Percentiles rank a stretch among this genome's conserved stretches.
Conservation (phyloP, 2,888 invertebrate species). For the Sepioteuthis lessoniana region DNA sequence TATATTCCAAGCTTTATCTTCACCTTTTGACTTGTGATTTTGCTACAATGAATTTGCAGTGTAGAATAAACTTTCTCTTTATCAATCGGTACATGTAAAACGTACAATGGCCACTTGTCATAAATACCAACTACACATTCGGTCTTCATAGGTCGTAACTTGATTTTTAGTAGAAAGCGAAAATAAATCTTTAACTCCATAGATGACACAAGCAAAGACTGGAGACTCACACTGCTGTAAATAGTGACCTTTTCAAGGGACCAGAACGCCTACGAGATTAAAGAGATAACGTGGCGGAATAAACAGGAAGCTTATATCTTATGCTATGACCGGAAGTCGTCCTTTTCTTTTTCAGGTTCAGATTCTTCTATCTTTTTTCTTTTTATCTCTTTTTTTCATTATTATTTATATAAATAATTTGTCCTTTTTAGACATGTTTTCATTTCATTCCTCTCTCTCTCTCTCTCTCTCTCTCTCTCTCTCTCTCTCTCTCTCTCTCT, state of each 20-base stretch:
- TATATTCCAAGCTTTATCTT: neutral
- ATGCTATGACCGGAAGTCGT: neutral
- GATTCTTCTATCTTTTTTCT: neutral
- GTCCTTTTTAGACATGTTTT: neutral
- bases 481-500: neutral
- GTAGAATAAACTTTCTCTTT: neutral
- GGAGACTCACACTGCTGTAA: neutral
- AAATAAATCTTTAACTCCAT: neutral
- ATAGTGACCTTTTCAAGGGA: neutral
- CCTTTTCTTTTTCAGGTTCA: neutral
- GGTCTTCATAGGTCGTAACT: neutral
- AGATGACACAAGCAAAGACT: neutral
- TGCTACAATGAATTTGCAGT: neutral
- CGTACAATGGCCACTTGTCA: neutral
- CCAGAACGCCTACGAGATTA: neutral
- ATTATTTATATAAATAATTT: neutral
- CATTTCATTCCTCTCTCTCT: neutral
- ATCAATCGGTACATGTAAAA: neutral
- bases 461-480: neutral
- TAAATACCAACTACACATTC: neutral
- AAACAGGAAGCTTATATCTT: slow-evolving; percentile 11
- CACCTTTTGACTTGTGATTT: neutral
- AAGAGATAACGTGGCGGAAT: neutral
- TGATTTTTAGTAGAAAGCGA: neutral
- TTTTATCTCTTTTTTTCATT: neutral